Percentiles rank a stretch among this genome's conserved stretches.
These are phyloP conservation scores for Ammodytes dubius DNA, from an alignment of 2,113 vertebrate species.

Conservation along the genomic window DNA sequence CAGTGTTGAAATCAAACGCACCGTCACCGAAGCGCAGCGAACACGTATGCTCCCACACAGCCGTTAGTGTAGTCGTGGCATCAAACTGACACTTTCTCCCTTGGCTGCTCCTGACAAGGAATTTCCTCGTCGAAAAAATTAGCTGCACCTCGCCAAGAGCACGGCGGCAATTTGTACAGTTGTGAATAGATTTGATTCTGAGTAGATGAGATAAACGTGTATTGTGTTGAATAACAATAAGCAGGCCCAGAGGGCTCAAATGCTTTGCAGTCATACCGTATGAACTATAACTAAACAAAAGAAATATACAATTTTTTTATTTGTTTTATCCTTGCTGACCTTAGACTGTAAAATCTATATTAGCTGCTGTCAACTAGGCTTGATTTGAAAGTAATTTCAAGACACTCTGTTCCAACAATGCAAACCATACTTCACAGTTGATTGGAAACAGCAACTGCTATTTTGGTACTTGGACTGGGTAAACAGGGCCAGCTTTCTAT, in stretches of 20 bases:
- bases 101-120: conserved; percentile 83
- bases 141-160: conserved; percentile 69
- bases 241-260: conserved; percentile 27
- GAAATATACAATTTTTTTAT: conserved; percentile 6
- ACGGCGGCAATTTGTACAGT: conserved; percentile 78
- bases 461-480: conserved; percentile 64
- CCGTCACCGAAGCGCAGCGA: conserved; percentile 77
- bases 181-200: conserved; percentile 76
- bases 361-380: conserved; percentile 52
- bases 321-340: conserved; percentile 39
- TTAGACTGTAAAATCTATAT: conserved; percentile 38
- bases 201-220: conserved; percentile 65
- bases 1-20: conserved; percentile 80
- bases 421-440: conserved; percentile 71
- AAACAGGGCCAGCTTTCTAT: conserved; percentile 68
- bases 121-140: conserved; percentile 79
- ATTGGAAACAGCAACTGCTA: conserved; percentile 73
- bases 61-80: conserved; percentile 76
- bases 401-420: conserved; percentile 63
- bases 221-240: conserved; percentile 57
- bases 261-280: conserved; percentile 3
- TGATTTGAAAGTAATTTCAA: conserved; percentile 71
- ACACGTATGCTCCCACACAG: conserved; percentile 80
- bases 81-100: conserved; percentile 83
- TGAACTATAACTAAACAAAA: conserved; percentile 23